These are phyloP conservation scores for Zaprionus camerounensis DNA, from an alignment of 1,140 invertebrate genomes.

Conservation along the genomic window DNA sequence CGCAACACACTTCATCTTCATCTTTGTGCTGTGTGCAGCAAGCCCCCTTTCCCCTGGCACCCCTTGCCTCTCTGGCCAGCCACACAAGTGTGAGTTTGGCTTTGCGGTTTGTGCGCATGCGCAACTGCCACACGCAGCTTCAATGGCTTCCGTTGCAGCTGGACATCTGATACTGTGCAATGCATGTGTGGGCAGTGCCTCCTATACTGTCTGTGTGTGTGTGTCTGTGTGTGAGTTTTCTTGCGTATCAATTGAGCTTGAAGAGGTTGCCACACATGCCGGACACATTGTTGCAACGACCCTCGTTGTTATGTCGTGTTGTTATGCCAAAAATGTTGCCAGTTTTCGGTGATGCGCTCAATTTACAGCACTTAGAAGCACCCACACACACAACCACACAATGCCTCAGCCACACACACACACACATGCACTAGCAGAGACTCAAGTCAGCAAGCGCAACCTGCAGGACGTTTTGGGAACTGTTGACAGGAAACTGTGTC, in stretches of 20 bases:
- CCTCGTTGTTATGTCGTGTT: conserved; percentile 10
- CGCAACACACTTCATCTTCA: conserved; percentile 7
- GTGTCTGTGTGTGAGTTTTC: neutral
- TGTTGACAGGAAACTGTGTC: conserved; percentile 69
- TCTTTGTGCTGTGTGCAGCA: neutral
- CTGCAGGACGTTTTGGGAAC: conserved; percentile 25
- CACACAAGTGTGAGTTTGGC: conserved; percentile 10
- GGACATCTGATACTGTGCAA: conserved; percentile 54
- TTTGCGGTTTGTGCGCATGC: conserved; percentile 72
- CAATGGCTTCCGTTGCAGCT: conserved; percentile 56
- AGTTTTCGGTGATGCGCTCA: conserved; percentile 71
- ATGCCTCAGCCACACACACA: neutral
- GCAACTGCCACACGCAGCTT: conserved; percentile 62
- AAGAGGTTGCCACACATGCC: neutral
- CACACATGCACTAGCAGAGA: neutral
- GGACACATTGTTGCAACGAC: conserved; percentile 1
- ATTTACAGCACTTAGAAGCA: conserved; percentile 64
- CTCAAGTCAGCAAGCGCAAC: neutral
- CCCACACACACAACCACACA: neutral
- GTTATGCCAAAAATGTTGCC: conserved; percentile 33
- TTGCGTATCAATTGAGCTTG: neutral
- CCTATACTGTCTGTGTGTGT: neutral
- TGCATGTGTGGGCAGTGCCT: neutral
- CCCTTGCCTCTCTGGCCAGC: neutral
- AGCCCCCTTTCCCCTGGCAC: no score